Evolutionary conservation across 2,113 vertebrate species (phyloP).

Genomic region (Melanerpes aurifrons): DNA sequence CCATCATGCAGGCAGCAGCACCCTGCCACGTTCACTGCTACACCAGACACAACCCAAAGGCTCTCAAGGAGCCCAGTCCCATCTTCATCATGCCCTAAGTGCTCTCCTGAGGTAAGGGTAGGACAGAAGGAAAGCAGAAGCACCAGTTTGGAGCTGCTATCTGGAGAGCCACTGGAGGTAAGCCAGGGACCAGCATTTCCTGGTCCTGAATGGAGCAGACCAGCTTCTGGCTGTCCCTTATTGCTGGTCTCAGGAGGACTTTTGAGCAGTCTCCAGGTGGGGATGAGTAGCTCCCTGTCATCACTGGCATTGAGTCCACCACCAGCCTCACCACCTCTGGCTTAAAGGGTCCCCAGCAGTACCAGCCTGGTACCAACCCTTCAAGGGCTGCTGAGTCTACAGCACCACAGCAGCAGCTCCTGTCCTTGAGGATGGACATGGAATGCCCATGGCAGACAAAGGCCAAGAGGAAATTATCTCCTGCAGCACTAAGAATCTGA

Average conservation of each 20-base stretch:
- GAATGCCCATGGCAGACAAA: background rate
- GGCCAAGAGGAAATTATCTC: background rate
- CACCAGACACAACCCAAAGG: background rate
- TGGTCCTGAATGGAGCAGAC: background rate
- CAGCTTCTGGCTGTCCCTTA: background rate
- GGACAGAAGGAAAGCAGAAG: background rate
- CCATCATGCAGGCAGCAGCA: accelerated
- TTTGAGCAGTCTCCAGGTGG: accelerated
- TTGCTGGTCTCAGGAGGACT: background rate
- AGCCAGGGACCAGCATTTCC: background rate
- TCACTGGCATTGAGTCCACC: background rate
- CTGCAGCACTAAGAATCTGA: background rate
- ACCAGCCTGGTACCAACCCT: background rate
- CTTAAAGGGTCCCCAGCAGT: background rate
- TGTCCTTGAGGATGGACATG: background rate
- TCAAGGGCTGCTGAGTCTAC: background rate
- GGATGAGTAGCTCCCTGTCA: background rate
- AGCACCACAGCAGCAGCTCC: background rate
- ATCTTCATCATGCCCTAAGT: background rate
- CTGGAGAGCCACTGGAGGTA: background rate
- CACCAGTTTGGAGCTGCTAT: background rate
- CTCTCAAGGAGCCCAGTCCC: accelerated
- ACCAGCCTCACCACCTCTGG: background rate
- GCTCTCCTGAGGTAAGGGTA: background rate
- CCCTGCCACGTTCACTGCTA: background rate